Evolutionary conservation across 2,113 vertebrate genomes (phyloP).

Genomic region (Etheostoma spectabile): DNA sequence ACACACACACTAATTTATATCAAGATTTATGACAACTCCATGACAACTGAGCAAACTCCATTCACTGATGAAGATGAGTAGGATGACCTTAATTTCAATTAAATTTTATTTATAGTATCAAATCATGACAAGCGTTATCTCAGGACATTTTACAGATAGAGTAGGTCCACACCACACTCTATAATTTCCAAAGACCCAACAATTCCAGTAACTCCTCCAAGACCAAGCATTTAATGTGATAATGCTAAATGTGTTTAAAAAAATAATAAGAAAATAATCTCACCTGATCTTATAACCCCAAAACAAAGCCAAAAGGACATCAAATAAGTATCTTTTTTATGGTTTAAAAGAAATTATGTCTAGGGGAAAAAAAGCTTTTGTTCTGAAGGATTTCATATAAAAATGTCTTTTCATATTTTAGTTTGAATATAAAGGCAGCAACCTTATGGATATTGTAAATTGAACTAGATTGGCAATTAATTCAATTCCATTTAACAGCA

Average conservation of each 20-base stretch:
- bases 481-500: not conserved
- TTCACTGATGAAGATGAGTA: not conserved
- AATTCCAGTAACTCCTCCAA: too few relatives aligned
- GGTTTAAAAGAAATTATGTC: too few relatives aligned
- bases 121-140: too few relatives aligned
- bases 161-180: too few relatives aligned
- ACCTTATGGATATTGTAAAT: not conserved
- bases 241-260: too few relatives aligned
- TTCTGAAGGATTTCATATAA: not conserved
- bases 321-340: not conserved
- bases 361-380: too few relatives aligned
- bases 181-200: too few relatives aligned
- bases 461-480: not conserved
- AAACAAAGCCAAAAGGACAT: not conserved
- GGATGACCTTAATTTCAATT: not conserved
- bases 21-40: not conserved
- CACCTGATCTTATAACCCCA: not conserved
- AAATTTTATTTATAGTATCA: too few relatives aligned
- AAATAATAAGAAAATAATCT: not conserved
- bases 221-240: too few relatives aligned
- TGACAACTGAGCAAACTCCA: not conserved
- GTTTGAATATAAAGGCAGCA: not conserved
- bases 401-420: not conserved
- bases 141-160: too few relatives aligned
- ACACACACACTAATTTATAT: not conserved